A percentile compares a stretch with the other conserved stretches of the same genome.
phyloP scores from a whole-genome alignment of 2,113 vertebrate species.

The Strigops habroptila region DNA sequence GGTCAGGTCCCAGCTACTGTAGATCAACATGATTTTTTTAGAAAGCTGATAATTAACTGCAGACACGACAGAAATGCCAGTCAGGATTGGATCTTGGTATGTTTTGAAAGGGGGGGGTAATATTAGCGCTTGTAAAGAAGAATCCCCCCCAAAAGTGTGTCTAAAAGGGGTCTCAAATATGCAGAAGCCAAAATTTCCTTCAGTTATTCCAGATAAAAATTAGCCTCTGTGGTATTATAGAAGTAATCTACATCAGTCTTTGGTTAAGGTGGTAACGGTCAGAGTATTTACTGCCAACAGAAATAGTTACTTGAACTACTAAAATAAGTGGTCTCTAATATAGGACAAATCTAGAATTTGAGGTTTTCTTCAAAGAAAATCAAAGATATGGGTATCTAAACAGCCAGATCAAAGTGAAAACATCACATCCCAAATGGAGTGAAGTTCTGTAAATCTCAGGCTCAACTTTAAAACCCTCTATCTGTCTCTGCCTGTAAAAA shows the following conservation, averaged over 20 bases:
- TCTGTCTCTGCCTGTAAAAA: too few relatives aligned
- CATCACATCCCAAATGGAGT: accelerated
- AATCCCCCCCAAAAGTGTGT: accelerated
- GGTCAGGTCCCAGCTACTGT: not conserved
- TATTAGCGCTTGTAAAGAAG: not conserved
- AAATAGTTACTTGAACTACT: not conserved
- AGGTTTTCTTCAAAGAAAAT: not conserved
- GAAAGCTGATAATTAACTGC: not conserved
- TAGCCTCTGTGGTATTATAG: not conserved
- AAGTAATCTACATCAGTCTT: not conserved
- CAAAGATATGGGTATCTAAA: accelerated
- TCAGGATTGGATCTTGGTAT: not conserved
- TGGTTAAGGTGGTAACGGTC: not conserved
- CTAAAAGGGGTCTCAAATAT: not conserved
- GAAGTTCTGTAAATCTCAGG: not conserved
- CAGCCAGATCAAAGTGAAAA: not conserved
- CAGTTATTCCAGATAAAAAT: not conserved
- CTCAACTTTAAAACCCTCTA: not conserved
- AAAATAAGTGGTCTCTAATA: not conserved
- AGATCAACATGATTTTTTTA: not conserved
- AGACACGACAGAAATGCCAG: not conserved
- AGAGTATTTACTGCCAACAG: not conserved
- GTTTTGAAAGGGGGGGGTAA: not conserved
- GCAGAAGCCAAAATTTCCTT: not conserved
- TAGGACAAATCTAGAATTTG: not conserved